Evolutionary conservation across 2,888 invertebrate genomes (phyloP).

Genomic region (Artemia sinica): DNA sequence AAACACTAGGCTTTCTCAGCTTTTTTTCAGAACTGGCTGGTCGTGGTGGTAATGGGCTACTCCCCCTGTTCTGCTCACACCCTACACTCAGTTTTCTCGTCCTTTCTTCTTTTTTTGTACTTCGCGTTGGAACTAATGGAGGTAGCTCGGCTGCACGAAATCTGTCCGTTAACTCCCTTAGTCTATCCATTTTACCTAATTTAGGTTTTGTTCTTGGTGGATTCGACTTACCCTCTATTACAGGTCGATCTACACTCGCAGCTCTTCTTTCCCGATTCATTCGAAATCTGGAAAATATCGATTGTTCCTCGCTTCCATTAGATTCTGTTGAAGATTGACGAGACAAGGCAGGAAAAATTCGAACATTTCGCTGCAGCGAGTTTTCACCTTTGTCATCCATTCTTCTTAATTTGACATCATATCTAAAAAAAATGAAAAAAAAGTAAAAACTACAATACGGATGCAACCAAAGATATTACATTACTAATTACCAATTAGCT

Average conservation of each 20-base stretch:
- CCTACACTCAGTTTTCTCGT: background rate
- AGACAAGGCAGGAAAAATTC: background rate
- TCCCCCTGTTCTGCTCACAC: background rate
- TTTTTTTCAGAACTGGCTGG: background rate
- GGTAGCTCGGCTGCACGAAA: background rate
- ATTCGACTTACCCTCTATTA: background rate
- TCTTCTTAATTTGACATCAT: slow-evolving; percentile 60
- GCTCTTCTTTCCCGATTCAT: slow-evolving; percentile 21
- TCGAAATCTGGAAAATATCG: slow-evolving; percentile 3
- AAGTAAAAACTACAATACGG: too few relatives aligned
- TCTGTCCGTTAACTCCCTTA: background rate
- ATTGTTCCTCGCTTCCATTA: background rate
- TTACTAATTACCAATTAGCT: too few relatives aligned
- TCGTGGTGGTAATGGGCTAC: background rate
- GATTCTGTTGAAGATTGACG: background rate
- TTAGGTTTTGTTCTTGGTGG: background rate
- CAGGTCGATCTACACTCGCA: slow-evolving; percentile 19
- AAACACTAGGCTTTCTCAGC: slow-evolving; percentile 4
- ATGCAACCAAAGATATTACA: too few relatives aligned
- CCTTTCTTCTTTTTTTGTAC: background rate
- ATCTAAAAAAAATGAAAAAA: slow-evolving; percentile 28
- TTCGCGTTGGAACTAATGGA: background rate
- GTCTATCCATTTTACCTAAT: background rate
- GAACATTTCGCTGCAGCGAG: slow-evolving; percentile 28
- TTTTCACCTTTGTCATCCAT: slow-evolving; percentile 54